phyloP scores from a whole-genome alignment of 2,888 invertebrate species.

The Leptopterna dolabrata region DNA sequence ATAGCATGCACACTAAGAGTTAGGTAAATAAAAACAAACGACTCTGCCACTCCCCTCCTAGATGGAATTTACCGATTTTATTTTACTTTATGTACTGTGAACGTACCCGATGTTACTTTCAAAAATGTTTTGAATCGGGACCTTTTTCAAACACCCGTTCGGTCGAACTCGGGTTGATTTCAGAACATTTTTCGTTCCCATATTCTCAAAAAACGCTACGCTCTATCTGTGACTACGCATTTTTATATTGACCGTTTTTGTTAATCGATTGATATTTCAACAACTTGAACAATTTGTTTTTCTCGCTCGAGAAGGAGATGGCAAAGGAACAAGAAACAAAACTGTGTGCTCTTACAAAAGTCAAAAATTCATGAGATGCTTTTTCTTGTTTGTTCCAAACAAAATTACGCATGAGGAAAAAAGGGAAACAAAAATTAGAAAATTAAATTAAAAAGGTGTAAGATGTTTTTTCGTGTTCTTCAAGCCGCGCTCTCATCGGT shows the following conservation, averaged over 20 bases:
- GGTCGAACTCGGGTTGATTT: not conserved
- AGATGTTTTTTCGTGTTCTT: conserved; percentile 21
- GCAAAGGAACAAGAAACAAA: conserved; percentile 38
- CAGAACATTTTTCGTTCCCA: not conserved
- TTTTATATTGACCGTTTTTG: not conserved
- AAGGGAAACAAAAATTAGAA: conserved; percentile 10
- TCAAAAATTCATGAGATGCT: conserved; percentile 21
- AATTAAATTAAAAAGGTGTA: conserved; percentile 10
- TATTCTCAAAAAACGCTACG: not conserved
- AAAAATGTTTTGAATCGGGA: not conserved
- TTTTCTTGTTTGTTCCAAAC: conserved; percentile 5
- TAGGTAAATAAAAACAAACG: conserved; percentile 38
- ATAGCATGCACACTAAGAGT: conserved; percentile 48
- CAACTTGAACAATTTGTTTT: not conserved
- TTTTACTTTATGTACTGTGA: too few species aligned
- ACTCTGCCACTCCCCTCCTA: conserved; percentile 49
- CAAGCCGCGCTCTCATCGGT: conserved; percentile 74
- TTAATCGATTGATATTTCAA: not conserved
- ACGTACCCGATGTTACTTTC: not conserved
- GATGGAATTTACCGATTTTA: not conserved
- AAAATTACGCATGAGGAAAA: conserved; percentile 22
- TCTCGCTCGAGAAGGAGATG: conserved; percentile 47
- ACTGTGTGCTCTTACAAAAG: conserved; percentile 42
- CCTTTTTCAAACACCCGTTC: not conserved
- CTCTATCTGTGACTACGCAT: not conserved